These are phyloP conservation scores for Barypeithes pellucidus DNA, from an alignment of 2,888 invertebrate species.

Conservation along the genomic window DNA sequence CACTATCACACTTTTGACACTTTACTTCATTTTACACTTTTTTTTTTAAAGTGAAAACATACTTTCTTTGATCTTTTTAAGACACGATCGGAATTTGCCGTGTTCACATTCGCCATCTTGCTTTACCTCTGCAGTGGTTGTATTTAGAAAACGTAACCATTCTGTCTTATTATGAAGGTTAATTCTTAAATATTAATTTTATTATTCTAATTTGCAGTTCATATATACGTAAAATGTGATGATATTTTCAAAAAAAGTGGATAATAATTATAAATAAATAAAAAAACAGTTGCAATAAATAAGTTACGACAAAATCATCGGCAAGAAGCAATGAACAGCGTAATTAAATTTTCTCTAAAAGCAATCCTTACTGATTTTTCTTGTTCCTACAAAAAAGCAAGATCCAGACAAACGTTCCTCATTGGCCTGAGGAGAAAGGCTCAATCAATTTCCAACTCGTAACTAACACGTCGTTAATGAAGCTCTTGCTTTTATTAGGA, in stretches of 20 bases:
- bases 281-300: background rate
- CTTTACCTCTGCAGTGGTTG: too few relatives aligned
- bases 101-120: background rate
- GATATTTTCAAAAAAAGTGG: background rate
- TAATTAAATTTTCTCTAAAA: constrained; percentile 14
- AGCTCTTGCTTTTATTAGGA: constrained; percentile 3
- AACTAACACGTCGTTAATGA: constrained; percentile 19
- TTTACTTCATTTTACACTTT: background rate
- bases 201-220: too few relatives aligned
- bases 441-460: constrained; percentile 8
- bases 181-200: too few relatives aligned
- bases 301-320: background rate
- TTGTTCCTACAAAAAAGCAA: background rate
- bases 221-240: too few relatives aligned
- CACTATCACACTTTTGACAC: background rate
- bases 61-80: background rate
- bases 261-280: background rate
- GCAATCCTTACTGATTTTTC: constrained; percentile 11
- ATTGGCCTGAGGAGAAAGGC: constrained; percentile 6
- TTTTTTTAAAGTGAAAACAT: background rate
- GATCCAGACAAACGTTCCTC: constrained; percentile 17
- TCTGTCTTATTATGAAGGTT: too few relatives aligned
- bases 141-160: too few relatives aligned
- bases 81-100: background rate
- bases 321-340: constrained; percentile 12